phyloP scores from a whole-genome alignment of 2,113 vertebrate genomes.

The Macrotis lagotis region DNA sequence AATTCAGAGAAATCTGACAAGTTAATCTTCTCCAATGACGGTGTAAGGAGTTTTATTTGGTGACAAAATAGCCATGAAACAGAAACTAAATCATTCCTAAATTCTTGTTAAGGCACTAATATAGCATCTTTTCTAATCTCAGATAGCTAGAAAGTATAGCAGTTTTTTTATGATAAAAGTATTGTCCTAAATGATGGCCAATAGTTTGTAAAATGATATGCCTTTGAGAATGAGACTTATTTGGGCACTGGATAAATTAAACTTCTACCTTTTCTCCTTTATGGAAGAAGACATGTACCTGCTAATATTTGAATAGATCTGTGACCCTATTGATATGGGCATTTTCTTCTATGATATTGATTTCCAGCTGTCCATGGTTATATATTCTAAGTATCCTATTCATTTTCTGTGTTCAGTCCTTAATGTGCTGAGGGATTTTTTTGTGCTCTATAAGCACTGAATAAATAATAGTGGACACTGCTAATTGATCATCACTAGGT shows the following conservation, averaged over 20 bases:
- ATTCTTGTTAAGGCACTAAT: background rate
- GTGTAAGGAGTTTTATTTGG: background rate
- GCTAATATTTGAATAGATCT: background rate
- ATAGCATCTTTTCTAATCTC: background rate
- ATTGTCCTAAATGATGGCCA: background rate
- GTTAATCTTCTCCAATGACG: slow-evolving; percentile 10
- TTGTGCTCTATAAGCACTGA: background rate
- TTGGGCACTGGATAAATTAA: background rate
- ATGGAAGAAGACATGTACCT: background rate
- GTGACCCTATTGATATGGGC: background rate
- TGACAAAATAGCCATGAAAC: slow-evolving; percentile 24
- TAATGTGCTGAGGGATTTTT: background rate
- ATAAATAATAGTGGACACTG: background rate
- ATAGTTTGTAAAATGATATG: background rate
- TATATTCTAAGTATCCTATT: background rate
- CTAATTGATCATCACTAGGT: background rate
- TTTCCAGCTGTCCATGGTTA: background rate
- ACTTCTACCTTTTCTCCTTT: background rate
- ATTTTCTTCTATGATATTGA: background rate
- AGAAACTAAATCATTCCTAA: background rate
- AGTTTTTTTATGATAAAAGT: background rate
- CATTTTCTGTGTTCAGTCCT: background rate
- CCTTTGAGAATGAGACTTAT: background rate
- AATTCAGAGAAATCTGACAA: slow-evolving; percentile 1
- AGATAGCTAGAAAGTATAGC: background rate